Evolutionary conservation across 2,888 invertebrate genomes (phyloP), one percentile per base, ranked within the genome.

Genomic region (Ichneumoninae sp.): DNA sequence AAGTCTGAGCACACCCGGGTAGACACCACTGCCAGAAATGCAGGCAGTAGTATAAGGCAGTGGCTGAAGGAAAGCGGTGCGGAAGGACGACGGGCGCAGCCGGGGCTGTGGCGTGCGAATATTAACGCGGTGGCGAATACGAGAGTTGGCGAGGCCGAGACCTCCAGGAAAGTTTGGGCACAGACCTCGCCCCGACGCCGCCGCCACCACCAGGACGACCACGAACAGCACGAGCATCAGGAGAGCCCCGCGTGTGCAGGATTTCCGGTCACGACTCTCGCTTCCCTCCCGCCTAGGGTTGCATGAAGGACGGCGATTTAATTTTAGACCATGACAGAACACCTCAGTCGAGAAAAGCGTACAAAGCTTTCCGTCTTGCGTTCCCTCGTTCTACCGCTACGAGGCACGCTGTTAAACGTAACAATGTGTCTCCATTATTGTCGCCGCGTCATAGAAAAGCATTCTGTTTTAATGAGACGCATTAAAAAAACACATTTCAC

Each of bases 71-170:
- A 84, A 81, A 81, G 52, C 36, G 62, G 78, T 30, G 81, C 78
- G 78, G 69, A 81, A 78, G 81, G 78, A 66, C 57, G 84, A 78
- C 74, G 74, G 81, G 79, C 82, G 84, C 79, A 82, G 79, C 76
- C 68, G 79, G 62, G 79, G 33, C 80, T 82, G 82, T 72, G 82
- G 82, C 79, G 84, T 84, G 84, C 84, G 84, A 84, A 84, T 84
- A 84, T 84, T 84, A 84, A 84, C 84, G 84, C 84, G 84, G 82
- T 66, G 79, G 79, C 84, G 82, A 85, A 82, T 85, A 76, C 82
- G 79, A 76, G 82, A 82, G 82, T 82, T 72, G 82, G 79, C 79
- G 82, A 84, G 84, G 84, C 82, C 84, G 82, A 84, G 79, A 84
- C 82, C 84, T 84, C 78, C 71, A 40, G 77, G 71, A 60, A 84